These are phyloP conservation scores for Sipha flava DNA, from an alignment of 1,140 invertebrate species.

Conservation along the genomic window DNA sequence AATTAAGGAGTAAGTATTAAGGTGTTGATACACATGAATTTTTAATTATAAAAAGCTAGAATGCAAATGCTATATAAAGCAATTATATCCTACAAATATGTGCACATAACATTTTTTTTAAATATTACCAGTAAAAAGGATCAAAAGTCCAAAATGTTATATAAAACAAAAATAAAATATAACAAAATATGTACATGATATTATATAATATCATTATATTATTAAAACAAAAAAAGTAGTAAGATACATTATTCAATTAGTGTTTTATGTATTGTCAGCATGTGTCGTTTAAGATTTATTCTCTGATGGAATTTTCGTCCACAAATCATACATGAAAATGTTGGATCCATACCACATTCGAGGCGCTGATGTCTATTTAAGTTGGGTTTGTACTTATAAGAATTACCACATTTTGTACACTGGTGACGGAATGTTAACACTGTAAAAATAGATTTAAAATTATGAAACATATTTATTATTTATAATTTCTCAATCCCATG, in stretches of 20 bases:
- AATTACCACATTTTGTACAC: conserved; percentile 9
- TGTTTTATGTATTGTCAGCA: neutral
- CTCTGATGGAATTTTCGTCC: neutral
- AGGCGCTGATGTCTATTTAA: neutral
- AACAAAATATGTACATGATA: too few relatives aligned
- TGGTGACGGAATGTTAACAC: neutral
- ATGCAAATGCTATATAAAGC: neutral
- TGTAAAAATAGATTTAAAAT: neutral
- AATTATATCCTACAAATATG: too few relatives aligned
- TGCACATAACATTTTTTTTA: too few relatives aligned
- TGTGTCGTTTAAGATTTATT: conserved; percentile 12
- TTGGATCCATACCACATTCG: conserved; percentile 11
- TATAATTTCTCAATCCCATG: too few relatives aligned
- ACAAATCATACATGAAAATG: conserved; percentile 8
- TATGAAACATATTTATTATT: too few relatives aligned
- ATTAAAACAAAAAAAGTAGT: neutral
- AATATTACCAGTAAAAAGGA: neutral
- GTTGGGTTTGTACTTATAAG: conserved; percentile 8
- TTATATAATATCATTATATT: neutral
- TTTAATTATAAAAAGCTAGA: neutral
- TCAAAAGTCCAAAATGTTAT: too few relatives aligned
- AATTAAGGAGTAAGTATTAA: neutral
- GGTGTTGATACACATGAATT: too few relatives aligned
- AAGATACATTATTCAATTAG: neutral
- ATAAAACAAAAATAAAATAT: too few relatives aligned